These are phyloP conservation scores for Semotilus atromaculatus DNA, from an alignment of 2,797 vertebrate genomes.

Conservation along the genomic window DNA sequence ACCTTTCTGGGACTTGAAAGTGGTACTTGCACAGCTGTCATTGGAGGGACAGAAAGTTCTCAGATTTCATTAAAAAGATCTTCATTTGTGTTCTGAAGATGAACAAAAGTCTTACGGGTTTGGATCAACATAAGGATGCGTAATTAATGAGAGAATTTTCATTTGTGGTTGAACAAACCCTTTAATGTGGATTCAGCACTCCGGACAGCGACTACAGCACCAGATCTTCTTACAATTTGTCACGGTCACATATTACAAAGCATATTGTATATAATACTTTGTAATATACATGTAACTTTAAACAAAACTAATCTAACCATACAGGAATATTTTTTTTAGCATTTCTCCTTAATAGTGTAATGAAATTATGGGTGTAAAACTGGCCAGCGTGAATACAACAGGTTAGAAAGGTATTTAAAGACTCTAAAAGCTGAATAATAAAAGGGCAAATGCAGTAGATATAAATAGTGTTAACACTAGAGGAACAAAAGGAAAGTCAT, in stretches of 20 bases:
- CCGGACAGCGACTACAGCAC: constrained; percentile 30
- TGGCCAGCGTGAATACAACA: neutral
- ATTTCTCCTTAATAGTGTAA: neutral
- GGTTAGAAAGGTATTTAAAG: neutral
- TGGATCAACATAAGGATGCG: neutral
- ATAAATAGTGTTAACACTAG: neutral
- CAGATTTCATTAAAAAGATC: neutral
- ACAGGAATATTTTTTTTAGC: neutral
- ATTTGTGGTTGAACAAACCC: neutral
- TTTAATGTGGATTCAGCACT: constrained; percentile 45
- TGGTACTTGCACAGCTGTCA: too few relatives aligned
- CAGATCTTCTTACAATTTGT: neutral
- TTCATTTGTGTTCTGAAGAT: neutral
- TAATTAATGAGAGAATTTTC: neutral
- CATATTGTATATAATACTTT: neutral
- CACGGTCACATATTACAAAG: neutral
- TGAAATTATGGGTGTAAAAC: neutral
- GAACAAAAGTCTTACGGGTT: neutral
- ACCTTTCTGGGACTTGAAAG: too few relatives aligned
- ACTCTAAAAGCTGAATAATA: constrained; percentile 27
- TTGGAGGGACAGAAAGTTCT: neutral
- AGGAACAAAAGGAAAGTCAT: constrained; percentile 7
- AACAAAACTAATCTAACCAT: neutral
- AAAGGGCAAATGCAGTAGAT: neutral
- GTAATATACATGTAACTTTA: neutral